Conservation (phyloP, 2,113 vertebrate species). For the Arvicanthis niloticus region DNA sequence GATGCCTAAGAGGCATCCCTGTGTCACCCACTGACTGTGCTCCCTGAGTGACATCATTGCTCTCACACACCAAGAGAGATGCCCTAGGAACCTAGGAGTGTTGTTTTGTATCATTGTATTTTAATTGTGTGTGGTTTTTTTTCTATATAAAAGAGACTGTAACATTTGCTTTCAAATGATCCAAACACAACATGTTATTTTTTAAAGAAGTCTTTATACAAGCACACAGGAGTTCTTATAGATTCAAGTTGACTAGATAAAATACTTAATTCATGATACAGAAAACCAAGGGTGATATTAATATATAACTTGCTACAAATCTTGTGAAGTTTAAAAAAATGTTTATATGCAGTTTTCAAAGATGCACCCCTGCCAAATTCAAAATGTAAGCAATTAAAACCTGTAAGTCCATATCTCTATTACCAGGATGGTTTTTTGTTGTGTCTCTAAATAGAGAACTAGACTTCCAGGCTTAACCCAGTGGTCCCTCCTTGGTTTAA, state of each 20-base stretch:
- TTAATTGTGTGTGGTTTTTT: neutral
- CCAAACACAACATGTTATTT: constrained; percentile 30
- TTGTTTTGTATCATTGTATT: constrained; percentile 31
- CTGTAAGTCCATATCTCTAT: neutral
- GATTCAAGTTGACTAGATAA: neutral
- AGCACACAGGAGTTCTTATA: neutral
- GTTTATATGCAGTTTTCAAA: neutral
- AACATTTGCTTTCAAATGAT: neutral
- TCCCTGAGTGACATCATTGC: neutral
- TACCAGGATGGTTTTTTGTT: neutral
- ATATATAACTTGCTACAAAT: neutral
- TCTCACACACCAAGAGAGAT: neutral
- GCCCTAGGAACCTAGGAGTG: neutral
- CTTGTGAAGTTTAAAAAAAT: constrained; percentile 27
- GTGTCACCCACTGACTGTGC: rapidly evolving
- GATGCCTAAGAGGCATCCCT: neutral
- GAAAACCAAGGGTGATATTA: neutral
- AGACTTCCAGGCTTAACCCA: neutral
- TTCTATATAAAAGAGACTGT: constrained; percentile 2
- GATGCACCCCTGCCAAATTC: neutral
- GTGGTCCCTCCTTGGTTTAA: neutral
- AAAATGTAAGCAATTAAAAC: neutral
- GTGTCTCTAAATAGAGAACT: neutral
- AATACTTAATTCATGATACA: neutral
- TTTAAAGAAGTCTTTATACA: neutral